Base-by-base conservation (phyloP, 1,140 invertebrate species). In the Wiebesia pumilae region DNA sequence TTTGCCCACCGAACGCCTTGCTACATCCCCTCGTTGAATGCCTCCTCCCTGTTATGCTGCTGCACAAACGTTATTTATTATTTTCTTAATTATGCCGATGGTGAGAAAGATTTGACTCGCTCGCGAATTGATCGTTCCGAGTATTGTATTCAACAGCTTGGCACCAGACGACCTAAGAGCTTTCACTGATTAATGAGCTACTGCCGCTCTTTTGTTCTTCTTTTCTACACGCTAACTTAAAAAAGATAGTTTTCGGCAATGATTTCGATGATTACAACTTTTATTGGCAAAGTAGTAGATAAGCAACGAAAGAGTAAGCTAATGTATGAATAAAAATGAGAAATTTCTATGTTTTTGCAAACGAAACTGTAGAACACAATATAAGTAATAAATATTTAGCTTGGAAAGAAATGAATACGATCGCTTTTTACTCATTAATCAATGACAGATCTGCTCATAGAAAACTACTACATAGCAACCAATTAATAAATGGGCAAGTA, bases 31-130 rank as follows among this genome's bases (percentile, higher is more conserved):
- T 7, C 58, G 10, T 14, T 47, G 14, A 7, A 6, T 27, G 54
- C n/a, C 83, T 27, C 38, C 24, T 65, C 73, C 24, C 54, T 67
- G 47, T 27, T 65, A 3, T 79, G 27, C 33, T 77, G n/a, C 0
- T 62, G 54, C 35, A n/a, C 73, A 71, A 58, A 47, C 30, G 67
- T 82, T 87, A 86, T 83, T 87, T 83, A 83, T 84, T 62, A 30
- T 79, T 80, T 83, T 58, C 73, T 79, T 84, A 27, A 79, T 85
- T 85, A 62, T 33, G 27, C 33, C 38, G 65, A 47, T 71, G 81
- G 27, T 19, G 9, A 82, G 47, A 82, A 82, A 82, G 35, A 27
- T 65, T 81, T 30, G 1, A 16, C 58, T 65, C 35, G 58, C 30
- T 35, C 24, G 79, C 19, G 33, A 65, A 54, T 21, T 12, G 54